Evolutionary conservation across 2,797 vertebrate genomes (phyloP).

Genomic region (Crocodylus rhombifer): DNA sequence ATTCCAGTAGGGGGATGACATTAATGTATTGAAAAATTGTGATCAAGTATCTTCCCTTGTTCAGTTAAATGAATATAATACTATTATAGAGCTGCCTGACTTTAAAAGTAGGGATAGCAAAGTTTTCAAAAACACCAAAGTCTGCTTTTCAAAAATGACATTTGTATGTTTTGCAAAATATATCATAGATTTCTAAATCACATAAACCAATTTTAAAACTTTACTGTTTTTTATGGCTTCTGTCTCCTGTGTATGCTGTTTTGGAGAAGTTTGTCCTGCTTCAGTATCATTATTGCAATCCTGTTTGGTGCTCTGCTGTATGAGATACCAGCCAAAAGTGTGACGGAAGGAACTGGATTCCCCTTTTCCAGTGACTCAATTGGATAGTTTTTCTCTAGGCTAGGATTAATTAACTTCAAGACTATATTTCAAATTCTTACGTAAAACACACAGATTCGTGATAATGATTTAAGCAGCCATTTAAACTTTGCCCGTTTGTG

Average conservation of each 20-base stretch:
- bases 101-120: neutral
- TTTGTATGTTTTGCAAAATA: neutral
- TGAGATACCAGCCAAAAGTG: neutral
- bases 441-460: neutral
- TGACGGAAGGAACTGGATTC: neutral
- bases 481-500: neutral
- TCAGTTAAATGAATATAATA: neutral
- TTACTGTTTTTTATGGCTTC: neutral
- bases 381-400: neutral
- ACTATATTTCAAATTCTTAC: no score
- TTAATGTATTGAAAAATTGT: neutral
- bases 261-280: neutral
- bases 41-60: neutral
- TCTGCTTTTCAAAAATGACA: neutral
- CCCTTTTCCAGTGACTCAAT: neutral
- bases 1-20: neutral
- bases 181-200: neutral
- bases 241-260: neutral
- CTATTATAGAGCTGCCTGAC: neutral
- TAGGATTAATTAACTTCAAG: neutral
- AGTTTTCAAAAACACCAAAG: neutral
- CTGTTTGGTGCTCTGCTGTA: neutral
- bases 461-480: neutral
- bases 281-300: neutral
- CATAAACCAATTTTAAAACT: neutral